Conservation (phyloP, 2,797 vertebrate genomes). For the Sebastes aleutianus region DNA sequence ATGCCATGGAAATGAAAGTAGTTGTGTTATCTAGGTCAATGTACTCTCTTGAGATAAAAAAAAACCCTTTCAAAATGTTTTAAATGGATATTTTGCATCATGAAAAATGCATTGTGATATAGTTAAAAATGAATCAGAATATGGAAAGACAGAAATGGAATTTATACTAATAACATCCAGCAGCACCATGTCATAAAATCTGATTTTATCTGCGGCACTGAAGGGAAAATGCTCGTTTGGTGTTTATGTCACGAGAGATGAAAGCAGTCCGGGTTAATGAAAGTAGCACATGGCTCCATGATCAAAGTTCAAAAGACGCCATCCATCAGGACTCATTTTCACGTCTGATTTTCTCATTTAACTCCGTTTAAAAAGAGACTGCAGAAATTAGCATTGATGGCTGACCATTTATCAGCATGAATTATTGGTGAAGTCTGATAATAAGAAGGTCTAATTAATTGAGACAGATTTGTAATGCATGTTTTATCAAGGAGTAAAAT, state of each 20-base stretch:
- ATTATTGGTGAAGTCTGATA: slow-evolving; percentile 17
- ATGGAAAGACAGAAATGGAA: neutral
- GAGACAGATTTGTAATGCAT: slow-evolving; percentile 40
- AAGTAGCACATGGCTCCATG: slow-evolving; percentile 27
- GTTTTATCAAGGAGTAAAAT: slow-evolving; percentile 15
- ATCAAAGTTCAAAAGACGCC: slow-evolving; percentile 42
- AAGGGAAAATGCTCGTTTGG: slow-evolving; percentile 8
- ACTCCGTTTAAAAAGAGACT: slow-evolving; percentile 13
- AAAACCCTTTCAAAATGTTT: neutral
- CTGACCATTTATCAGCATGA: slow-evolving; percentile 53
- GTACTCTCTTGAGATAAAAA: slow-evolving; percentile 4
- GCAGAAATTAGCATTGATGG: slow-evolving; percentile 40
- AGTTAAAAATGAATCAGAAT: neutral
- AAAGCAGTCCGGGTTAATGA: slow-evolving; percentile 19
- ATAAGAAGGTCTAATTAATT: slow-evolving; percentile 51
- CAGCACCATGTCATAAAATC: neutral
- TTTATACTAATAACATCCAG: neutral
- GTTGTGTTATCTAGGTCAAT: slow-evolving; percentile 21
- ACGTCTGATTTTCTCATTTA: slow-evolving; percentile 42
- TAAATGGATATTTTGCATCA: slow-evolving; percentile 12
- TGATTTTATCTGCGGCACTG: neutral
- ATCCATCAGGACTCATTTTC: slow-evolving; percentile 55
- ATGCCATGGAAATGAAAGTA: neutral
- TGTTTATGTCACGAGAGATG: slow-evolving; percentile 23
- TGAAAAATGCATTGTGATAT: slow-evolving; percentile 10